Evolutionary conservation across 2,888 invertebrate species (phyloP), one percentile per base, ranked within the genome.

Genomic region (Caenorhabditis angaria): DNA sequence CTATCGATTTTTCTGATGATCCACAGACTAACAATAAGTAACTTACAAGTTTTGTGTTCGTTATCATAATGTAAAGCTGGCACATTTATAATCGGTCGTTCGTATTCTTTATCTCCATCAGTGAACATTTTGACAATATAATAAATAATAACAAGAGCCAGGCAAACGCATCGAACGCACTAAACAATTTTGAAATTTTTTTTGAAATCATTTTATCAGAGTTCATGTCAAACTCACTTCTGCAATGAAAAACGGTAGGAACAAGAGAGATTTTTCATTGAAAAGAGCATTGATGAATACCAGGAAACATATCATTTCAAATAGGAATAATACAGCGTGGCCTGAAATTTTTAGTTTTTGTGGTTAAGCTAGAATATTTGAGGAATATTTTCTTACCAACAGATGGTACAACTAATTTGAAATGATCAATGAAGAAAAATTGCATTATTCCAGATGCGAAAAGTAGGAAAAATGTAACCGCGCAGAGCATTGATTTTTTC

Each of bases 381-480:
- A 27, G 53, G 35, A 2, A 54, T 54, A 41, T 14, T 18, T 41
- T 12, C 12, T 64, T 48, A 79, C 77, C 72, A 50, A 70, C 59
- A 22, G 76, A 76, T 27, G 72, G 70, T 28, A 68, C 67, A 0
- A 76, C 71, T 4, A 80, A 14, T 48, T 73, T 72, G 68, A 77
- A 80, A 41, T 74, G 73, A 8, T 80, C 80, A 29, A 80, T 80
- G 68, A 80, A 78, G 53, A 77, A 68, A 60, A 77, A 80, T 58
- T 80, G 72, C 2, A 64, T 57, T 28, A 76, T 65, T 22, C 75
- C 75, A 27, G 70, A 66, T n/a, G 61, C 64, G 28, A 80, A 64
- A n/a, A 80, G 51, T 5, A 77, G 35, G 0, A 77, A 25, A 24
- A 80, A 80, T 0, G 69, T 18, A 5, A 77, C 55, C 8, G 73